phyloP scores from a whole-genome alignment of 2,113 vertebrate genomes.

The Microtus montanus region DNA sequence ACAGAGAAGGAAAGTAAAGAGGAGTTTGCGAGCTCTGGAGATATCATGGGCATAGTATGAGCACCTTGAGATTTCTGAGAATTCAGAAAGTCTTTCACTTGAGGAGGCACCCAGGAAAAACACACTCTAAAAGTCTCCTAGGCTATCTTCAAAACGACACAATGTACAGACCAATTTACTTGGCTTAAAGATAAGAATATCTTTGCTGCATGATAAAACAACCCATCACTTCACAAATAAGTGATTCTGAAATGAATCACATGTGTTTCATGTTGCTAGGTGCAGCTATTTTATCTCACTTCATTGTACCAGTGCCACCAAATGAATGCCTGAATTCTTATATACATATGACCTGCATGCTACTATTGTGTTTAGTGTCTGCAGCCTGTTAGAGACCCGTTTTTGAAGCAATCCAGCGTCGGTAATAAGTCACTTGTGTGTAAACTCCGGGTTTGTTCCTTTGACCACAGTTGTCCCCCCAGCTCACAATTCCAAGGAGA shows the following conservation, averaged over 20 bases:
- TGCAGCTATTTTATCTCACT: background rate
- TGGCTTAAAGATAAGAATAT: background rate
- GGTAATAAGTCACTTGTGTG: slow-evolving; percentile 84
- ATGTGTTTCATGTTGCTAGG: background rate
- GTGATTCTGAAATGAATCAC: slow-evolving; percentile 42
- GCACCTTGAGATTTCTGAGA: slow-evolving; percentile 1
- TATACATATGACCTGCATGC: background rate
- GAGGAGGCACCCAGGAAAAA: background rate
- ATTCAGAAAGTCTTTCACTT: background rate
- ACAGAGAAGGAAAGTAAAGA: background rate
- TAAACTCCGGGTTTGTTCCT: slow-evolving; percentile 88
- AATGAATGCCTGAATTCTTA: background rate
- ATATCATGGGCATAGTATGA: background rate
- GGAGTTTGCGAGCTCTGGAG: background rate
- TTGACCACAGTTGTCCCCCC: slow-evolving; percentile 88
- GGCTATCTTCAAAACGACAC: background rate
- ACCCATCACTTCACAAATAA: background rate
- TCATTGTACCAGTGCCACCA: background rate
- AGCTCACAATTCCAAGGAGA: slow-evolving; percentile 89
- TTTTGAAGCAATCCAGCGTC: slow-evolving; percentile 85
- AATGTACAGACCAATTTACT: background rate
- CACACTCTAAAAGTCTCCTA: background rate
- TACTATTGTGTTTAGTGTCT: slow-evolving; percentile 35
- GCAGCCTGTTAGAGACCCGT: slow-evolving; percentile 80
- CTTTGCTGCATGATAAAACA: background rate